Conservation (phyloP, 2,888 invertebrate species). For the Enoplolaimus lenunculus region DNA sequence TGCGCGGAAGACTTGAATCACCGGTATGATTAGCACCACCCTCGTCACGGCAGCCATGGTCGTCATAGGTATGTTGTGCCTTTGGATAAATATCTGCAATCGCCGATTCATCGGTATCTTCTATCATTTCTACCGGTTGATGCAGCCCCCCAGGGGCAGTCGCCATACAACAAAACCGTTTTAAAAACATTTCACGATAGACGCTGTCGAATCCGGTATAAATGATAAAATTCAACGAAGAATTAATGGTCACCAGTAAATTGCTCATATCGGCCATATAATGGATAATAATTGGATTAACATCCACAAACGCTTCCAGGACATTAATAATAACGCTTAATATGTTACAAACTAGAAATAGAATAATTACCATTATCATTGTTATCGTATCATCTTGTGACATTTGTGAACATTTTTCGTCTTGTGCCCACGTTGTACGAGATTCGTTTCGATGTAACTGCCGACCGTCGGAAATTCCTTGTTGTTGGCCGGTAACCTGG, state of each 20-base stretch:
- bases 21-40: too few relatives aligned
- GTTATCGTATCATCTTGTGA: slow-evolving; percentile 36
- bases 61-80: too few relatives aligned
- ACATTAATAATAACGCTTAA: slow-evolving; percentile 26
- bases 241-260: slow-evolving; percentile 39
- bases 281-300: neutral
- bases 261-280: slow-evolving; percentile 34
- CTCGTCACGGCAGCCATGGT: too few relatives aligned
- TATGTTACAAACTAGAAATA: slow-evolving; percentile 38
- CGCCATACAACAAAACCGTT: slow-evolving; percentile 4
- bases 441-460: too few relatives aligned
- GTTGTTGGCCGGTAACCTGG: too few relatives aligned
- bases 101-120: too few relatives aligned
- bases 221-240: slow-evolving; percentile 38
- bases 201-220: slow-evolving; percentile 31
- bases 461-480: too few relatives aligned
- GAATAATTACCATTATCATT: slow-evolving; percentile 39
- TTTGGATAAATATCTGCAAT: too few relatives aligned
- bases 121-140: too few relatives aligned
- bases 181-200: slow-evolving; percentile 10
- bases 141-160: too few relatives aligned
- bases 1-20: too few relatives aligned
- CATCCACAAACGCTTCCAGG: slow-evolving; percentile 19
- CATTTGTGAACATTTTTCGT: neutral
- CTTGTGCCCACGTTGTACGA: too few relatives aligned